These are phyloP conservation scores for Platyscapa corneri DNA, from an alignment of 1,140 invertebrate species.

Conservation along the genomic window DNA sequence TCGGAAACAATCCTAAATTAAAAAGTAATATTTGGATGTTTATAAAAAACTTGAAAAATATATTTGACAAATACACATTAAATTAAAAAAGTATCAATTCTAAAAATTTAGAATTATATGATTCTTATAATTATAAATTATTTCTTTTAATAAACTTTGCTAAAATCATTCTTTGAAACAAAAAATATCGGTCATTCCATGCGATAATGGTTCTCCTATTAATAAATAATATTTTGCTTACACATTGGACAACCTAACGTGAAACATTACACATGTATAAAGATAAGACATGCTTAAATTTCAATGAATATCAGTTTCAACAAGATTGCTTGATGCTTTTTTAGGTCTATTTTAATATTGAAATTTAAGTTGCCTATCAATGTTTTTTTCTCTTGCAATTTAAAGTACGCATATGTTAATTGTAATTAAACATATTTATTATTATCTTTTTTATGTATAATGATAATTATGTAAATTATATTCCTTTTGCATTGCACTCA, in stretches of 20 bases:
- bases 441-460: background rate
- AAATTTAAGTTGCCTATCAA: background rate
- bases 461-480: too few relatives aligned
- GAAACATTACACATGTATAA: background rate
- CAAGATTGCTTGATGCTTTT: background rate
- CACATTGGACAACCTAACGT: background rate
- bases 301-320: slow-evolving; percentile 1
- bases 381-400: background rate
- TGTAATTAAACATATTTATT: background rate
- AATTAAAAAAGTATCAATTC: too few relatives aligned
- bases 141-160: background rate
- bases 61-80: too few relatives aligned
- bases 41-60: too few relatives aligned
- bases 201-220: background rate
- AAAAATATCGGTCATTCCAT: background rate
- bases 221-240: slow-evolving; percentile 31
- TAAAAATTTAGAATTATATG: background rate
- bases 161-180: background rate
- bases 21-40: background rate
- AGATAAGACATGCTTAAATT: slow-evolving; percentile 19
- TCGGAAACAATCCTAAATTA: background rate
- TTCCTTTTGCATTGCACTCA: too few relatives aligned
- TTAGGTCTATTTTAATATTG: background rate
- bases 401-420: background rate
- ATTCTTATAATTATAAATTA: background rate